These are phyloP conservation scores for Halotydeus destructor DNA, from an alignment of 1,140 invertebrate species.

Conservation along the genomic window DNA sequence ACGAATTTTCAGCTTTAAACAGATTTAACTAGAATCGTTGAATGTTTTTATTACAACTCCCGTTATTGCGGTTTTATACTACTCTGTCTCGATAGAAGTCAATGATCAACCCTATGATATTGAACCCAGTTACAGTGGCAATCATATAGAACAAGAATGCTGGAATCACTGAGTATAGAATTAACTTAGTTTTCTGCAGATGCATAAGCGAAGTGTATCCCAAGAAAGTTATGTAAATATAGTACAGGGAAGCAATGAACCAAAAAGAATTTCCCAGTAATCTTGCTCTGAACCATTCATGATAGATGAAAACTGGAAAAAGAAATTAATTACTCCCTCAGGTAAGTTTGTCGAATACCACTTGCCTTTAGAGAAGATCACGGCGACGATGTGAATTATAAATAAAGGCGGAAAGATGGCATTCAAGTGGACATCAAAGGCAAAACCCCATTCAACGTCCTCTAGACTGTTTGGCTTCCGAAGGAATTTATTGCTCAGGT, in stretches of 20 bases:
- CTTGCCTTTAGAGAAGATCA: conserved; percentile 67
- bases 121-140: conserved; percentile 38
- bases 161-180: conserved; percentile 63
- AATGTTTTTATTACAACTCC: no score
- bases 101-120: conserved; percentile 45
- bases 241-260: conserved; percentile 74
- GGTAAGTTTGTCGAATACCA: neutral
- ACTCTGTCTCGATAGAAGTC: conserved; percentile 56
- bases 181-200: conserved; percentile 61
- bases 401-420: conserved; percentile 89
- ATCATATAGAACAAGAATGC: conserved; percentile 56
- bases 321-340: conserved; percentile 15
- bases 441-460: conserved; percentile 92
- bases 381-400: conserved; percentile 75
- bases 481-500: conserved; percentile 52
- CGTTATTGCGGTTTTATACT: no score
- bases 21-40: no score
- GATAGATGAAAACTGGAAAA: conserved; percentile 45
- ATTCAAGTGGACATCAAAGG: conserved; percentile 96
- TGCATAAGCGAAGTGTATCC: conserved; percentile 88
- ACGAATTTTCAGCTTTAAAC: no score
- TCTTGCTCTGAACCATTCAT: conserved; percentile 47
- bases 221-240: conserved; percentile 91
- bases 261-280: conserved; percentile 84
- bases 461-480: conserved; percentile 44